Evolutionary conservation across 2,888 invertebrate species (phyloP).

Genomic region (Atrina japonica): DNA sequence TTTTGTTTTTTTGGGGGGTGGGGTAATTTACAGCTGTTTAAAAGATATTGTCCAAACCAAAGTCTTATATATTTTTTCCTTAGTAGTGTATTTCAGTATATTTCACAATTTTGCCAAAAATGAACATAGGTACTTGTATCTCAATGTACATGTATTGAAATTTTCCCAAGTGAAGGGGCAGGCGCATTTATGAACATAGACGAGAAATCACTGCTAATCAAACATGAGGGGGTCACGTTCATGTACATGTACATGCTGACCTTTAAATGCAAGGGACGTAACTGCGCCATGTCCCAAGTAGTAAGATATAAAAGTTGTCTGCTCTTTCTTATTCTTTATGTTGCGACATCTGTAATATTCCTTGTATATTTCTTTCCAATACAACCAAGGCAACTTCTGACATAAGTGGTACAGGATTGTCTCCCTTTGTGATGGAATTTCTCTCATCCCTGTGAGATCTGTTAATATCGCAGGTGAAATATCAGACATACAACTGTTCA

Average conservation of each 20-base stretch:
- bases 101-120: too few species aligned
- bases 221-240: too few species aligned
- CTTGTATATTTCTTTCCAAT: constrained; percentile 57
- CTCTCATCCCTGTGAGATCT: constrained; percentile 45
- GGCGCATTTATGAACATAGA: too few species aligned
- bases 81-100: too few species aligned
- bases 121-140: too few species aligned
- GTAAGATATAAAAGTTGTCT: not conserved
- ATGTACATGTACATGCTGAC: not conserved
- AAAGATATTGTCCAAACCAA: too few species aligned
- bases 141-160: too few species aligned
- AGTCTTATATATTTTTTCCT: too few species aligned
- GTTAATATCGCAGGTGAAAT: constrained; percentile 44
- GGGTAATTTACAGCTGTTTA: too few species aligned
- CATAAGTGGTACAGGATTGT: constrained; percentile 35
- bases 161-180: too few species aligned
- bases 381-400: constrained; percentile 51
- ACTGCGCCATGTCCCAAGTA: constrained; percentile 10
- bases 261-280: constrained; percentile 13
- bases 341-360: constrained; percentile 47
- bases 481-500: constrained; percentile 50
- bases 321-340: constrained; percentile 2
- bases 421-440: constrained; percentile 32
- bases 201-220: too few species aligned
- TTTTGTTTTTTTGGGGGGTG: too few species aligned